Evolutionary conservation across 2,888 invertebrate genomes (phyloP), one percentile per base, ranked within the genome.

Genomic region (Tortricodes alternella): DNA sequence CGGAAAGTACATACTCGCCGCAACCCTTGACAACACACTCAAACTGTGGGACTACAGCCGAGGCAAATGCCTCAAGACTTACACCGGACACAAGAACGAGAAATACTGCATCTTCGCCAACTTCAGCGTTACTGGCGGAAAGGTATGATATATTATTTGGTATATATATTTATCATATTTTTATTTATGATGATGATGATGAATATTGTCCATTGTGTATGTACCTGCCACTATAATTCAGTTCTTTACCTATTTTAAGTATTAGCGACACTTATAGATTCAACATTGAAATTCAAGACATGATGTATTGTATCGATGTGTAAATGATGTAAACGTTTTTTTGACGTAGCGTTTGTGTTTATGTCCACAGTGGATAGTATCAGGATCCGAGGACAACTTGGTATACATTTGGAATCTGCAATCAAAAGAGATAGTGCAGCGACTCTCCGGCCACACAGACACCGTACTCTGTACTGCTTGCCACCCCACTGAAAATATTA

Each of bases 401-500:
- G 98, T 99, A 0, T 99, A 99, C 81, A 98, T 99, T 73, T 99
- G 99, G 99, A 99, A 99, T 92, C 92, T 99, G 64, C 99, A 99
- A 83, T 98, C 99, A 9, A 99, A 99, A 89, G 99, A 99, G 92
- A 96, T 99, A 58, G 99, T 99, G 58, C 99, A 99, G 88, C 97
- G 98, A 87, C 91, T 99, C 61, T 96, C 97, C 71, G 99, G 99
- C 0, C 99, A 99, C 81, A 97, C 98, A 64, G 98, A 99, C 94
- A 94, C 92, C 2, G 99, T 99, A 7, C 92, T 99, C 18, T 99
- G 99, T 78, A 99, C 99, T 16, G 98, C 99, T 2, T 99, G 99
- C 85, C 99, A 99, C 85, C 99, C 99, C 57, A 98, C 98, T 41
- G 98, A 99, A 85, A 99, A 99, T 85, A 98, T 99, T 62, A 99